Evolutionary conservation across 37 sponge, comb jelly and placozoan species (phyloP).

Genomic region (Trichoplax adhaerens): DNA sequence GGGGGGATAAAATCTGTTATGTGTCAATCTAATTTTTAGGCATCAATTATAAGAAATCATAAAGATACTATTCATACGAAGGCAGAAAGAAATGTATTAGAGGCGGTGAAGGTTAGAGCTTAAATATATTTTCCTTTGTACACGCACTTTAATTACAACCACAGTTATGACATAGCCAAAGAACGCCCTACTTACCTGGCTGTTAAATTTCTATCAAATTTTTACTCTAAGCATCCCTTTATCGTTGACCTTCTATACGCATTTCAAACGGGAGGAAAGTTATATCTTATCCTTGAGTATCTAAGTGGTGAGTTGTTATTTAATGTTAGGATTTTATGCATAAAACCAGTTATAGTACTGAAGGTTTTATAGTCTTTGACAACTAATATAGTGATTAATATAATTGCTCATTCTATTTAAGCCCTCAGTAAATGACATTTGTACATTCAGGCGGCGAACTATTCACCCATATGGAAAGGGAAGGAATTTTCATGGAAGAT

Average conservation of each 20-base stretch:
- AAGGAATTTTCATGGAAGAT: constrained; percentile 93
- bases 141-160: too few species aligned
- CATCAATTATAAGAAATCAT: constrained; percentile 70
- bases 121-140: background rate
- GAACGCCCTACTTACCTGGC: background rate
- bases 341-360: too few species aligned
- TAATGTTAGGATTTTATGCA: background rate
- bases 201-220: background rate
- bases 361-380: too few species aligned
- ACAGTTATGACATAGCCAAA: too few species aligned
- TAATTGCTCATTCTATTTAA: background rate
- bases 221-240: constrained; percentile 55
- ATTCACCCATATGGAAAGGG: constrained; percentile 88
- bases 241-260: constrained; percentile 84
- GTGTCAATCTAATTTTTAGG: constrained; percentile 17
- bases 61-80: constrained; percentile 97
- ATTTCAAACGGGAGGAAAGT: constrained; percentile 87
- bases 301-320: constrained; percentile 50
- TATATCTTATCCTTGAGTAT: constrained; percentile 93
- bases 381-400: background rate
- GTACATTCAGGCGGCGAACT: constrained; percentile 70
- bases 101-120: constrained; percentile 56
- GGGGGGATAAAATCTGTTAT: too few species aligned
- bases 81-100: constrained; percentile 81
- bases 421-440: background rate